Evolutionary conservation across 92 coral and sea anemone genomes (phyloP), one percentile per base, ranked within the genome.

Genomic region (Zoanthus solanderi): DNA sequence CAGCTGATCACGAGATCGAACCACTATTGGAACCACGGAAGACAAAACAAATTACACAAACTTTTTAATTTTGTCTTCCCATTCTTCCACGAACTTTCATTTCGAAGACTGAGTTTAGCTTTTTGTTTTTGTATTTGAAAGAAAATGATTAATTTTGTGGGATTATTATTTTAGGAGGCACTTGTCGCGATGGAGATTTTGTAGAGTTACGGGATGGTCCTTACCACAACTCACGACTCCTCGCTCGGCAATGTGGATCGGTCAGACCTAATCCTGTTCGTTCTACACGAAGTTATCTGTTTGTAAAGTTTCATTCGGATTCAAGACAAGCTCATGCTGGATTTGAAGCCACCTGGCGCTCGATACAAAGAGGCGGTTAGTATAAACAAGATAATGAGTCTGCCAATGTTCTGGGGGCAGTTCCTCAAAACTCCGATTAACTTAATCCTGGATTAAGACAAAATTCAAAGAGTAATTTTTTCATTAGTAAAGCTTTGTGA

Each of bases 131-230:
- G 69, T 5, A 2, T 63, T 63, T 6, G 18, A 6, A 13, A 23
- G 29, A 63, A 63, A 17, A 16, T 17, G 42, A 63, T 14, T 3
- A 6, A 32, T 80, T 37, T 66, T 53, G 9, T 2, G 0, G 15
- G n/a, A 14, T 31, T 0, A 17, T 76, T 16, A 17, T 12, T 53
- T 52, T 60, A 92, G 90, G 89, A 57, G 86, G 89, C 3, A 86
- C 79, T 8, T 92, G 92, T 72, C 92, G 93, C 72, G n/a, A 48
- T 7, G 78, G 88, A 10, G 96, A 94, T 77, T 94, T 73, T 57
- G 91, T 94, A 45, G 85, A 88, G 48, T 76, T 94, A n/a, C 89
- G 94, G 29, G 98, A 94, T 58, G 98, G 98, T 13, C 89, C 71
- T 28, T 79, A 91, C 16, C 72, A 75, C 42, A 53, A 73, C 57